These are phyloP conservation scores for Nephrotoma guestfalica DNA, from an alignment of 2,888 invertebrate genomes.

Conservation along the genomic window DNA sequence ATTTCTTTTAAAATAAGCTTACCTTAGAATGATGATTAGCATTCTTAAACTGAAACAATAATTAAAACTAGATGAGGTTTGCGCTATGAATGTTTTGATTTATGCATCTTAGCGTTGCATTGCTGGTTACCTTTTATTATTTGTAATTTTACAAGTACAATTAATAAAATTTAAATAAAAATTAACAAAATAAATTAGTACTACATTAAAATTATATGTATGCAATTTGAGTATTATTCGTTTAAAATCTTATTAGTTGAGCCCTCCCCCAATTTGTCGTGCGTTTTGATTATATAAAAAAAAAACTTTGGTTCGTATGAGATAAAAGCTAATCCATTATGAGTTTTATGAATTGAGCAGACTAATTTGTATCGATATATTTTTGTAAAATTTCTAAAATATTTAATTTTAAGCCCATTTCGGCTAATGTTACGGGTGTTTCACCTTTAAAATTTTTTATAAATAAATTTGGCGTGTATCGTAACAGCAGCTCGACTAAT, in stretches of 20 bases:
- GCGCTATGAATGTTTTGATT: neutral
- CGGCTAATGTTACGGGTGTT: neutral
- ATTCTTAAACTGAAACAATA: too few relatives aligned
- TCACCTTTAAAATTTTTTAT: constrained; percentile 4
- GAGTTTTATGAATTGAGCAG: too few relatives aligned
- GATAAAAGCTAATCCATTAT: neutral
- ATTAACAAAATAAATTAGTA: neutral
- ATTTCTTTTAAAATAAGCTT: too few relatives aligned
- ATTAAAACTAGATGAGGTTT: too few relatives aligned
- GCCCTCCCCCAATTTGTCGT: neutral
- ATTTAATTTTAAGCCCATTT: neutral
- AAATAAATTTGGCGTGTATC: neutral
- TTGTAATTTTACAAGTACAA: neutral
- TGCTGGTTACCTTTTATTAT: neutral
- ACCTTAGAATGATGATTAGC: too few relatives aligned
- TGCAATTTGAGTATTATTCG: neutral
- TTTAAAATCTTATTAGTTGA: neutral
- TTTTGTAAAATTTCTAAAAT: neutral
- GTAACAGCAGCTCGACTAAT: neutral
- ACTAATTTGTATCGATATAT: neutral
- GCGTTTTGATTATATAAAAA: neutral
- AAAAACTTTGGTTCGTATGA: neutral
- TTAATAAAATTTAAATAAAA: neutral
- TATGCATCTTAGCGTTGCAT: neutral
- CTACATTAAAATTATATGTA: too few relatives aligned